Percentiles rank a stretch among this genome's conserved stretches.
Conservation (phyloP, 2,888 invertebrate genomes). For the Spilosoma lubricipeda region DNA sequence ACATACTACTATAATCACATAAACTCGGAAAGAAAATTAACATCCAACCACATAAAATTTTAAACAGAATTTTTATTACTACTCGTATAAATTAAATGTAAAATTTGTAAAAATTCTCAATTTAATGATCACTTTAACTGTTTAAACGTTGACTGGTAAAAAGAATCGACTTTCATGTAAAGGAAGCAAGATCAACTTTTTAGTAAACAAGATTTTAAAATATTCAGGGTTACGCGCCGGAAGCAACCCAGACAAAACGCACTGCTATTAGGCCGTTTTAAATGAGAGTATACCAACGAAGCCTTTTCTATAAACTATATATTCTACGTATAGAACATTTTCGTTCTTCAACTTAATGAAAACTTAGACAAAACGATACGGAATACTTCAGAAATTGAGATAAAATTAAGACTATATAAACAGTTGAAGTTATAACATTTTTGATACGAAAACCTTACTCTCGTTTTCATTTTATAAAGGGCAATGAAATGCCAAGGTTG, state of each 20-base stretch:
- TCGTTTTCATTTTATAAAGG: conserved; percentile 21
- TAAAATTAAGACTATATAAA: conserved; percentile 23
- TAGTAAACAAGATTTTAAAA: conserved; percentile 24
- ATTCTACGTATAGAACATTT: conserved; percentile 28
- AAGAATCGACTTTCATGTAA: neutral
- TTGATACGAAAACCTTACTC: conserved; percentile 15
- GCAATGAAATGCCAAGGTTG: conserved; percentile 27
- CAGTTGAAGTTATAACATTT: conserved; percentile 21
- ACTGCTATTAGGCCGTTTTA: conserved; percentile 18
- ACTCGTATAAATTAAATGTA: neutral
- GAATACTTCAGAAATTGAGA: conserved; percentile 26
- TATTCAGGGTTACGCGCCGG: conserved; percentile 32
- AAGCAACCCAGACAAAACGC: conserved; percentile 32
- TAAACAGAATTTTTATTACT: neutral
- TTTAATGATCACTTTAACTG: neutral
- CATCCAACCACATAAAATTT: neutral
- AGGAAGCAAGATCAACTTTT: conserved; percentile 20
- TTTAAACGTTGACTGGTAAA: neutral
- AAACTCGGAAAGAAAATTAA: neutral
- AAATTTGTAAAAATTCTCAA: neutral
- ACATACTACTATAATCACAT: neutral
- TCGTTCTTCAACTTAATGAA: conserved; percentile 39
- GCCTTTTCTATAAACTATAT: conserved; percentile 29
- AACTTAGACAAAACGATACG: conserved; percentile 34
- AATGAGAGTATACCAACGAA: conserved; percentile 21